phyloP scores from a whole-genome alignment of 2,888 invertebrate genomes.

The Drosophila tripunctata region DNA sequence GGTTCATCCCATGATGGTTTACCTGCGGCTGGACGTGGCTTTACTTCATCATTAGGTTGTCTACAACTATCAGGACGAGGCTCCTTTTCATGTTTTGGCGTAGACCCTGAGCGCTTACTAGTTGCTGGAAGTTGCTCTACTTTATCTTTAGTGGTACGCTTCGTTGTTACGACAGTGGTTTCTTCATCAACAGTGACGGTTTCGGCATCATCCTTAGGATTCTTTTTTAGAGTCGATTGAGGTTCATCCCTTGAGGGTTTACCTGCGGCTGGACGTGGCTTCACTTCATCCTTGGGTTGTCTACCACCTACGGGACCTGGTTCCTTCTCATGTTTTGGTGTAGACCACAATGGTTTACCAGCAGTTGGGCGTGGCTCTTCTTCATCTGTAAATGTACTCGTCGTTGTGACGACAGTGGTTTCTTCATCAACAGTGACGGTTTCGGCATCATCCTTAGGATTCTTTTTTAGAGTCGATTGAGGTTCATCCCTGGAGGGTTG shows the following conservation, averaged over 20 bases:
- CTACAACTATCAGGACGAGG: neutral
- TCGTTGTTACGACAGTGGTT: neutral
- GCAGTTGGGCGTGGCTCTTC: neutral
- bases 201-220: constrained; percentile 10
- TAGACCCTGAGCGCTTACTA: constrained; percentile 6
- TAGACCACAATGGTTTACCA: neutral
- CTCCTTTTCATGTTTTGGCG: constrained; percentile 2
- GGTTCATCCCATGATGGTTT: constrained; percentile 17
- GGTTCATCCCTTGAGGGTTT: constrained; percentile 23
- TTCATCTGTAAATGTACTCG: neutral
- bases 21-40: neutral
- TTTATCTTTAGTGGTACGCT: neutral
- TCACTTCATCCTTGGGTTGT: neutral
- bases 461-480: neutral
- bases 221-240: neutral
- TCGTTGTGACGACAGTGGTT: neutral
- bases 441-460: constrained; percentile 8
- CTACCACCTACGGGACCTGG: neutral
- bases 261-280: constrained; percentile 1
- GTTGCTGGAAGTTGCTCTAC: neutral
- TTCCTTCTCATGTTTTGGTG: neutral
- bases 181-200: constrained; percentile 1
- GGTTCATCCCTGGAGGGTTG: constrained; percentile 19
- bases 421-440: neutral
- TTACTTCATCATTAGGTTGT: neutral